Evolutionary conservation across 2,888 invertebrate species (phyloP).

Genomic region (Stratiomys singularior): DNA sequence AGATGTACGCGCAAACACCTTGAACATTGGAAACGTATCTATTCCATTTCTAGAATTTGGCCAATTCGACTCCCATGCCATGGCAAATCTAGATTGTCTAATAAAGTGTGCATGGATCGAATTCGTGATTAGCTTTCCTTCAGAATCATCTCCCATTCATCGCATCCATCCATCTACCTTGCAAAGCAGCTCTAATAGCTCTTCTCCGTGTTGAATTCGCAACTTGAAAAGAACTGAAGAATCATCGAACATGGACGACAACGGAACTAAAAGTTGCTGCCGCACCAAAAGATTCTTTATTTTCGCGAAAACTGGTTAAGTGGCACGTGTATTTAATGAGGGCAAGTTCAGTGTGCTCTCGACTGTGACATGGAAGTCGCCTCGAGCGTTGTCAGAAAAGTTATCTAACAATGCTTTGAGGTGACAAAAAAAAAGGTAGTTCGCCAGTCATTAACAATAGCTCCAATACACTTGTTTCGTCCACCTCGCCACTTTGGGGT

Average conservation of each 20-base stretch:
- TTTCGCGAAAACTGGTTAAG: slow-evolving; percentile 30
- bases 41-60: no score
- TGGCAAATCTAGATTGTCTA: no score
- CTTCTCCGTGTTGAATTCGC: background rate
- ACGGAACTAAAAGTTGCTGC: slow-evolving; percentile 6
- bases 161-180: background rate
- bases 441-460: background rate
- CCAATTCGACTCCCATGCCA: no score
- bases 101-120: background rate
- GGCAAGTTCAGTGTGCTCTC: slow-evolving; percentile 39
- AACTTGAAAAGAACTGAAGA: background rate
- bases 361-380: slow-evolving; percentile 22
- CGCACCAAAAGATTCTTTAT: background rate
- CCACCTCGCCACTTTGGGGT: background rate
- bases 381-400: background rate
- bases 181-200: background rate
- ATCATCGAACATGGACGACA: background rate
- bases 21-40: no score
- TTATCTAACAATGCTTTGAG: slow-evolving; percentile 17
- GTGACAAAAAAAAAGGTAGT: slow-evolving; percentile 14
- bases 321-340: slow-evolving; percentile 30
- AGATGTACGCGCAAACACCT: no score
- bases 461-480: background rate
- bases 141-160: background rate
- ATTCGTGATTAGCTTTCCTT: background rate